Evolutionary conservation across 2,797 vertebrate species (phyloP).

Genomic region (Borostomias antarcticus): DNA sequence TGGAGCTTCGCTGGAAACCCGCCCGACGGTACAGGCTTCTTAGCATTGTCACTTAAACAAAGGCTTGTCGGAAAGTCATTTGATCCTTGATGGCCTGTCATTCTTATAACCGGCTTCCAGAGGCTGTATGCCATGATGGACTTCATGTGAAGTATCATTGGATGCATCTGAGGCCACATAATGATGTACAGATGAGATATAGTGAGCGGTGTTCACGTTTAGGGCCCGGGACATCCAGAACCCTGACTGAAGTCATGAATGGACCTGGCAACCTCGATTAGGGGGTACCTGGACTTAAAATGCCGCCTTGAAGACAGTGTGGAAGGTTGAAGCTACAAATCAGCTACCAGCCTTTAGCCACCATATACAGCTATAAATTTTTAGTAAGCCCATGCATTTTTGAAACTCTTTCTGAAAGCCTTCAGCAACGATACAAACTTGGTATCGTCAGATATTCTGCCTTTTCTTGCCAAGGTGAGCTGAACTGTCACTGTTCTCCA

Average conservation of each 20-base stretch:
- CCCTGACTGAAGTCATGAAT: slow-evolving; percentile 9
- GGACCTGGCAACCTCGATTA: no score
- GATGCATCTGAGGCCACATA: slow-evolving; percentile 31
- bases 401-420: background rate
- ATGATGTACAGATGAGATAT: background rate
- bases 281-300: no score
- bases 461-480: background rate
- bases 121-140: slow-evolving; percentile 21
- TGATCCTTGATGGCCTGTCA: background rate
- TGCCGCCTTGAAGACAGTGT: slow-evolving; percentile 8
- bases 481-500: background rate
- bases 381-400: slow-evolving; percentile 9
- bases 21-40: background rate
- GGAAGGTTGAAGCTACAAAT: slow-evolving; percentile 22
- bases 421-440: slow-evolving; percentile 22
- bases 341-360: slow-evolving; percentile 2
- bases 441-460: slow-evolving; percentile 37
- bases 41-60: background rate
- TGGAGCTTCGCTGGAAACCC: background rate
- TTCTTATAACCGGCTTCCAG: background rate
- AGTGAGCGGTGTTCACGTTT: background rate
- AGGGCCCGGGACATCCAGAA: slow-evolving; percentile 11
- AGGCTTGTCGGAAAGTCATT: background rate
- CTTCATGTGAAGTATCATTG: slow-evolving; percentile 31
- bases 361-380: background rate